Conservation (phyloP, 2,888 invertebrate genomes). For the Folsomia candida region DNA sequence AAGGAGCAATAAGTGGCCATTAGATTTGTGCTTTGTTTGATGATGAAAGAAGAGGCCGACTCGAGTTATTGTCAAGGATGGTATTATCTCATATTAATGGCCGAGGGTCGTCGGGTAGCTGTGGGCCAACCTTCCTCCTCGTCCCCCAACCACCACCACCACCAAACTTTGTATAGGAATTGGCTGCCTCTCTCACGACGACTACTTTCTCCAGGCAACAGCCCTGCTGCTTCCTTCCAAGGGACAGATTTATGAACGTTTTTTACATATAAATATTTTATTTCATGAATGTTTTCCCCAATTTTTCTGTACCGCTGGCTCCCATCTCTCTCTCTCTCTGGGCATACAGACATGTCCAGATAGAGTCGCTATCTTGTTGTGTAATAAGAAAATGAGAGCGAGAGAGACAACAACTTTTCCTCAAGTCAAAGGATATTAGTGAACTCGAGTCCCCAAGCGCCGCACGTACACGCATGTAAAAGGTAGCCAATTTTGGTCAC, state of each 20-base stretch:
- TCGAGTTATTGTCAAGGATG: neutral
- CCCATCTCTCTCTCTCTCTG: neutral
- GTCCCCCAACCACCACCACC: neutral
- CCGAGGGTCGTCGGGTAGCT: neutral
- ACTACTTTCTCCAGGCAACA: neutral
- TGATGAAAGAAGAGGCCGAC: neutral
- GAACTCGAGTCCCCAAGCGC: no score
- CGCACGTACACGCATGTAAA: no score
- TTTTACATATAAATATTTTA: slow-evolving; percentile 14
- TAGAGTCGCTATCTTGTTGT: no score
- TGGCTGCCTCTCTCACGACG: neutral
- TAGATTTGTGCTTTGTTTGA: slow-evolving; percentile 1
- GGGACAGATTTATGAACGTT: slow-evolving; percentile 8
- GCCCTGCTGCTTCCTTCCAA: neutral
- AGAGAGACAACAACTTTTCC: no score
- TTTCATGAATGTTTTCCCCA: neutral
- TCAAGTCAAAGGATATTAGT: neutral
- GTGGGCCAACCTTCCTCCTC: neutral
- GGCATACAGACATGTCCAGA: no score
- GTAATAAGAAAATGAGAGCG: neutral
- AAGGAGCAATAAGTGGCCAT: slow-evolving; percentile 2
- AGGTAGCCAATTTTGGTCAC: no score
- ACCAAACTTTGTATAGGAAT: neutral
- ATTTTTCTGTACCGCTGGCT: neutral
- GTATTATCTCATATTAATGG: neutral